Evolutionary conservation across 92 coral and sea anemone genomes (phyloP).

Genomic region (Hydrozoanthus gracilis): DNA sequence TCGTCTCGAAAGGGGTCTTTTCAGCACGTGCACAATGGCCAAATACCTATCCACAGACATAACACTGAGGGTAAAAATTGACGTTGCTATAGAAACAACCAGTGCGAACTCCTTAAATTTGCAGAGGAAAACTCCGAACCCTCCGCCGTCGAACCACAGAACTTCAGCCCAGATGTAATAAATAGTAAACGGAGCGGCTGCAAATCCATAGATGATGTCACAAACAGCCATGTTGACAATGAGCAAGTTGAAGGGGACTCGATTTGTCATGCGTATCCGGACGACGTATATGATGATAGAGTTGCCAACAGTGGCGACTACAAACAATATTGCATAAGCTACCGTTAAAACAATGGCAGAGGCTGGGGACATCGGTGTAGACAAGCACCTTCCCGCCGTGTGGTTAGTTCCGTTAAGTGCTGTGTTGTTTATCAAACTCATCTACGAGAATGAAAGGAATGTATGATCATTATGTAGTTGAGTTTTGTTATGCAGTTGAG

Average conservation of each 20-base stretch:
- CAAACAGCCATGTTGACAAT: slow-evolving; percentile 44
- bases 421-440: slow-evolving; percentile 18
- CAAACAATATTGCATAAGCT: slow-evolving; percentile 22
- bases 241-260: slow-evolving; percentile 43
- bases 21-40: slow-evolving; percentile 29
- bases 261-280: slow-evolving; percentile 24
- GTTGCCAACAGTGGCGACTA: slow-evolving; percentile 30
- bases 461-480: too few relatives aligned
- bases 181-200: slow-evolving; percentile 32
- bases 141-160: slow-evolving; percentile 47
- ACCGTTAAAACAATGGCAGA: slow-evolving; percentile 25
- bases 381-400: background rate
- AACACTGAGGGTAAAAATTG: slow-evolving; percentile 33
- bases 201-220: slow-evolving; percentile 41
- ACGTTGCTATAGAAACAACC: slow-evolving; percentile 35
- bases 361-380: slow-evolving; percentile 6
- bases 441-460: background rate
- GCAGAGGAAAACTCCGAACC: slow-evolving; percentile 37
- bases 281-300: slow-evolving; percentile 40
- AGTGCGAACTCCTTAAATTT: slow-evolving; percentile 44
- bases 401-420: slow-evolving; percentile 10
- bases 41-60: slow-evolving; percentile 44
- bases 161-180: slow-evolving; percentile 16
- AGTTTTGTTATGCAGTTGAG: too few relatives aligned
- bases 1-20: slow-evolving; percentile 40